phyloP scores from a whole-genome alignment of 2,113 vertebrate species.

The Leptodactylus fuscus region DNA sequence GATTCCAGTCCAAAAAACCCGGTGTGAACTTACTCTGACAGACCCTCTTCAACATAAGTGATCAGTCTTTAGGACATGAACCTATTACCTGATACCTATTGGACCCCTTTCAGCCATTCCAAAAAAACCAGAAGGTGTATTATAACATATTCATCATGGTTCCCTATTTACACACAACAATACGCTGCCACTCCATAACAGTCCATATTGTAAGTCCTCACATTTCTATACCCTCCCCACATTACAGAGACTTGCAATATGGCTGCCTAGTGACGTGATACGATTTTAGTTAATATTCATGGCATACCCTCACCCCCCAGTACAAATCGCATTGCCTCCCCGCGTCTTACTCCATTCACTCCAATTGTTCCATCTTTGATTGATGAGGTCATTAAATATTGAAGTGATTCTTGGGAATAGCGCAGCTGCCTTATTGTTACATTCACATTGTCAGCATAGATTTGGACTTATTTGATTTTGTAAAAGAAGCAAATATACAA shows the following conservation, averaged over 20 bases:
- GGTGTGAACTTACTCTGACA: too few relatives aligned
- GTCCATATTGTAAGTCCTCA: not conserved
- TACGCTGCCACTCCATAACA: not conserved
- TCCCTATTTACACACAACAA: not conserved
- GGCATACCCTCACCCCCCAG: not conserved
- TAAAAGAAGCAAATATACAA: constrained; percentile 16
- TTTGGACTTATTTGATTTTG: not conserved
- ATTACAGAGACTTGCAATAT: too few relatives aligned
- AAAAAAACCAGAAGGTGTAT: too few relatives aligned
- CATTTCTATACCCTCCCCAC: not conserved
- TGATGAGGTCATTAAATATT: constrained; percentile 35
- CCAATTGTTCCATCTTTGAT: constrained; percentile 20
- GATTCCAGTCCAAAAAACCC: too few relatives aligned
- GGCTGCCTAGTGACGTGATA: not conserved
- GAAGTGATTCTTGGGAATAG: constrained; percentile 19
- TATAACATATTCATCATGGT: too few relatives aligned
- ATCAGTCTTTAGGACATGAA: too few relatives aligned
- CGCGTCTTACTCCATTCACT: constrained; percentile 4
- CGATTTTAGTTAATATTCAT: constrained; percentile 22
- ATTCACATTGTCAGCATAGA: not conserved
- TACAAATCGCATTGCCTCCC: not conserved
- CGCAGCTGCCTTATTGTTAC: constrained; percentile 6
- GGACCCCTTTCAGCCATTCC: too few relatives aligned
- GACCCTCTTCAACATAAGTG: too few relatives aligned
- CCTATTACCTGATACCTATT: too few relatives aligned